A percentile compares a stretch with the other conserved stretches of the same genome.
phyloP scores from a whole-genome alignment of 2,888 invertebrate genomes.

The Mesoligia furuncula region DNA sequence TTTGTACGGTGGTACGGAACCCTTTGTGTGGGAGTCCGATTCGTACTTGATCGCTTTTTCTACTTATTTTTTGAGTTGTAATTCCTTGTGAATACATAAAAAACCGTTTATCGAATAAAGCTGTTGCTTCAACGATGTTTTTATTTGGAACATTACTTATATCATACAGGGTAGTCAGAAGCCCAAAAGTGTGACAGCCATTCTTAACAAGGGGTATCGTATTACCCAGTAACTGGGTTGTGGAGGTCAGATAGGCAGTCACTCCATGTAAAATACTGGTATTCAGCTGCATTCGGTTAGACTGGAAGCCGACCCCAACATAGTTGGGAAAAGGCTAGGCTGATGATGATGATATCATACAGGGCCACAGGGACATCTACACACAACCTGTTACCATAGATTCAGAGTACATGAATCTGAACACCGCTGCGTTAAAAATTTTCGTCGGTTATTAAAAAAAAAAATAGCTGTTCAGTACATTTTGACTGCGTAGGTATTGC shows the following conservation, averaged over 20 bases:
- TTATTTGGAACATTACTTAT: constrained; percentile 1
- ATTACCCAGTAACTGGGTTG: too few relatives aligned
- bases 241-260: too few relatives aligned
- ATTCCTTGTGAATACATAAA: constrained; percentile 38
- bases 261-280: too few relatives aligned
- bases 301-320: too few relatives aligned
- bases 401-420: not conserved
- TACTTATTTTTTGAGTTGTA: constrained; percentile 34
- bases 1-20: not conserved
- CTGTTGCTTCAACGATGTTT: constrained; percentile 46
- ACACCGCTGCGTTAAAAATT: not conserved
- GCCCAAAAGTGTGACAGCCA: too few relatives aligned
- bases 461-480: too few relatives aligned
- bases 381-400: not conserved
- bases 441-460: not conserved
- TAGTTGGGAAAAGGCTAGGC: too few relatives aligned
- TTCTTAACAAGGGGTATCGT: too few relatives aligned
- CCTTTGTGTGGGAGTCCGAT: not conserved
- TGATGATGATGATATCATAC: not conserved
- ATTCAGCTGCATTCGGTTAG: too few relatives aligned
- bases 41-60: constrained; percentile 24
- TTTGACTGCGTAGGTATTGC: not conserved
- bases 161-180: not conserved
- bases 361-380: not conserved
- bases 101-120: constrained; percentile 44